Evolutionary conservation across 2,113 vertebrate genomes (phyloP).

Genomic region (Eptesicus fuscus): DNA sequence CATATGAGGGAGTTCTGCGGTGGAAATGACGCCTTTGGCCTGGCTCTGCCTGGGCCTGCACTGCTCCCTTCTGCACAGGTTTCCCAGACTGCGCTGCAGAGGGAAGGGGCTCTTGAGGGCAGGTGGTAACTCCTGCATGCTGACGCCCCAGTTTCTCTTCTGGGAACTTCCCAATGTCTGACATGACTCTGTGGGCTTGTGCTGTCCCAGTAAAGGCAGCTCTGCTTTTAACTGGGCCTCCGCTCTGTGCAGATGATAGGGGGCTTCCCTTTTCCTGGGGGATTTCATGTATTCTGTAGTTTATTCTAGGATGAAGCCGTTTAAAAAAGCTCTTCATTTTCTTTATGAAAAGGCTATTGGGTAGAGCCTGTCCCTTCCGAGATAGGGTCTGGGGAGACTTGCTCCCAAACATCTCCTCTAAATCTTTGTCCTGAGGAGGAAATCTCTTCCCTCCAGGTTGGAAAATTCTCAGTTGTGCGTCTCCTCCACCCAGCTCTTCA

Average conservation of each 20-base stretch:
- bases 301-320: not conserved
- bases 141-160: not conserved
- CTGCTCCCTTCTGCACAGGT: not conserved
- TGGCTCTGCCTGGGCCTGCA: not conserved
- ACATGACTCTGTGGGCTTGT: not conserved
- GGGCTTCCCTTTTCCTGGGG: not conserved
- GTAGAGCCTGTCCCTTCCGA: not conserved
- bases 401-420: not conserved
- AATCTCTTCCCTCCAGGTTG: not conserved
- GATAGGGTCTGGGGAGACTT: not conserved
- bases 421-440: no score
- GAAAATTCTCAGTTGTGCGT: not conserved
- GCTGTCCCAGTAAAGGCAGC: not conserved
- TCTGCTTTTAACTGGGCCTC: not conserved
- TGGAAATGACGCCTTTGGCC: not conserved
- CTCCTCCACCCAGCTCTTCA: not conserved
- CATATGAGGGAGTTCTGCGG: not conserved
- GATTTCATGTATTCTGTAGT: not conserved
- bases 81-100: no score
- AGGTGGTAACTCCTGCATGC: not conserved
- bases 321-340: not conserved
- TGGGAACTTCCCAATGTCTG: not conserved
- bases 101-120: not conserved
- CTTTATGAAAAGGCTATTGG: not conserved
- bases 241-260: not conserved